Evolutionary conservation across 64 coral and sea anemone species (phyloP), one percentile per base, ranked within the genome.

Genomic region (Montipora efflorescens): DNA sequence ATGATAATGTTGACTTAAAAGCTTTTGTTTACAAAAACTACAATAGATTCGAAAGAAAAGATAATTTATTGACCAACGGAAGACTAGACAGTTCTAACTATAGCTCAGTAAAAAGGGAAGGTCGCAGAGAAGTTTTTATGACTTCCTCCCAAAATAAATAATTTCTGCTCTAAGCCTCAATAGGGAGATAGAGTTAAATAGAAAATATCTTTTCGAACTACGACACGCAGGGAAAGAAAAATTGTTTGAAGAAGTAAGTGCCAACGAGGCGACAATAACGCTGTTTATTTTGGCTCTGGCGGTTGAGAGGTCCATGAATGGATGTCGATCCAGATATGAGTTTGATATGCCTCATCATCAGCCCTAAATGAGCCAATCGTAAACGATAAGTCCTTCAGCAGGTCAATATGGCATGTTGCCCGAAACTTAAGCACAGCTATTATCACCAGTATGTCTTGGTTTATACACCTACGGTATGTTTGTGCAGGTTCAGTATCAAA

Each of bases 1-100:
- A 67, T 11, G 43, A 28, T 68, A 71, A 86, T 86, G 82, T 71
- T 86, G 62, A 72, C 49, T 25, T 13, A 86, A 55, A 61, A 53
- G 13, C 12, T 67, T 64, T 66, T 83, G 23, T 44, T 16, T 66
- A 46, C 43, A 67, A 18, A 47, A 67, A 83, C 13, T 11, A 22
- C n/a, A 81, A 57, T 18, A 18, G 16, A 61, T 15, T 5, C 58
- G 64, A 83, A 47, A 83, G 14, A 44, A 83, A 47, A 48, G 23
- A 21, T 5, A 45, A 83, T 18, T 7, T 49, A 50, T 71, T 49
- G 47, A 71, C 62, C 66, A 71, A 47, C 14, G 14, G 5, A 48
- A 2, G 36, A 12, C 44, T 11, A 70, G 8, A 70, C 14, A 71
- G 71, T 86, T 69, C 68, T 48, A 46, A 86, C 6, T 46, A 51